These are phyloP conservation scores for Spea multiplicata DNA, from an alignment of 2,113 vertebrate genomes.

Conservation along the genomic window DNA sequence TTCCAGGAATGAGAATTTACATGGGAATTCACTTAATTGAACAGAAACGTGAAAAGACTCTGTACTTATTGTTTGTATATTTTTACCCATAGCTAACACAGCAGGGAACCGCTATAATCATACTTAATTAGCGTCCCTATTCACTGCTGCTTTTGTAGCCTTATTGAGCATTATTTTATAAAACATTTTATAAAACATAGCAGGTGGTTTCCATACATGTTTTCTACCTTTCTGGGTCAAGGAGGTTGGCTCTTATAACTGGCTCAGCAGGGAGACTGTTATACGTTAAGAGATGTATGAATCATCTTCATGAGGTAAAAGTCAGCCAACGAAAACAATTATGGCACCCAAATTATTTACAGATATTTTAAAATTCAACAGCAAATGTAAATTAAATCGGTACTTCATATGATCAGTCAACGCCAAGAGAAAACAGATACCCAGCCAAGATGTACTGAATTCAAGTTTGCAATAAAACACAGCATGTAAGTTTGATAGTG, in stretches of 20 bases:
- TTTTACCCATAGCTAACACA: slow-evolving; percentile 39
- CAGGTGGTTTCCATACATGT: background rate
- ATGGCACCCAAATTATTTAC: background rate
- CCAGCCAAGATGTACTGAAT: too few species aligned
- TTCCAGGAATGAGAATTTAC: slow-evolving; percentile 14
- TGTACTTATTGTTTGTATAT: slow-evolving; percentile 45
- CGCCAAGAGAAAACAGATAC: too few species aligned
- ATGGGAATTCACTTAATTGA: slow-evolving; percentile 36
- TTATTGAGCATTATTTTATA: slow-evolving; percentile 35
- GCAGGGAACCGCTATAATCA: slow-evolving; percentile 40
- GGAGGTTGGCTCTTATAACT: slow-evolving; percentile 22
- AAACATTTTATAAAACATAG: slow-evolving; percentile 15
- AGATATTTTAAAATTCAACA: too few species aligned
- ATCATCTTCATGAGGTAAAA: background rate
- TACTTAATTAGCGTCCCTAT: slow-evolving; percentile 37
- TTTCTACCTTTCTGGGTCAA: slow-evolving; percentile 29
- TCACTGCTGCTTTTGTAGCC: slow-evolving; percentile 26
- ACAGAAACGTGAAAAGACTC: slow-evolving; percentile 26
- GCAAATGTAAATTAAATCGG: too few species aligned
- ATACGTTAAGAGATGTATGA: background rate
- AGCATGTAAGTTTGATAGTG: too few species aligned
- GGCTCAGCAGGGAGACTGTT: background rate
- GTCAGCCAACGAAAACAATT: background rate
- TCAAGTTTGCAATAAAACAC: too few species aligned
- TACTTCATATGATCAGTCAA: too few species aligned